These are phyloP conservation scores for Eulithis testata DNA, from an alignment of 2,888 invertebrate genomes.

Conservation along the genomic window DNA sequence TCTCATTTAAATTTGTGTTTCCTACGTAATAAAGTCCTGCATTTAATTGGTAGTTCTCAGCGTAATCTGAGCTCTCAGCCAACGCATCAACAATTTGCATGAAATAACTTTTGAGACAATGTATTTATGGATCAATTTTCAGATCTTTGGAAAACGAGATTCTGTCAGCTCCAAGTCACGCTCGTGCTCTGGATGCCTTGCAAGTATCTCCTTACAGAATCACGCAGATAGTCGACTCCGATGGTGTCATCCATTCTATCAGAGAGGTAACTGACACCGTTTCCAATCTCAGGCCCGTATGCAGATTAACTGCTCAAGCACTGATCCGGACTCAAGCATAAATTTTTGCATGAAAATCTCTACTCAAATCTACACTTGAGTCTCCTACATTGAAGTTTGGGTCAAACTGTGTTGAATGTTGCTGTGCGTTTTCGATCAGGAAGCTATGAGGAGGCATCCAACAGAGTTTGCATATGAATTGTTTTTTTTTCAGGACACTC, in stretches of 20 bases:
- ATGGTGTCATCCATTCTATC: constrained; percentile 88
- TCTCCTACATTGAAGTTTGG: too few species aligned
- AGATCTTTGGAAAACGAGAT: constrained; percentile 87
- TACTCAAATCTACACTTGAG: too few species aligned
- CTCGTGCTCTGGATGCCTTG: constrained; percentile 82
- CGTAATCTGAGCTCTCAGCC: too few species aligned
- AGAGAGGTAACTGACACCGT: constrained; percentile 80
- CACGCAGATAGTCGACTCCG: constrained; percentile 88
- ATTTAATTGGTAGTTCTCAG: too few species aligned
- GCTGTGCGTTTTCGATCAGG: background rate
- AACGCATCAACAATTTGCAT: too few species aligned
- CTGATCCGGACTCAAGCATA: too few species aligned
- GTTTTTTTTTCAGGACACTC: constrained; percentile 81
- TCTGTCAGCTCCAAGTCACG: constrained; percentile 71
- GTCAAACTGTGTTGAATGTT: background rate
- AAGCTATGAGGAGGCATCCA: background rate
- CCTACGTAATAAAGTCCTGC: too few species aligned
- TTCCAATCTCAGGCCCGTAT: too few species aligned
- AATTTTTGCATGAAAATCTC: too few species aligned
- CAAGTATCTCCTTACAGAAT: constrained; percentile 90
- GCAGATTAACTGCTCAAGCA: too few species aligned
- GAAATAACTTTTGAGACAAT: too few species aligned
- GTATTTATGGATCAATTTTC: constrained; percentile 33
- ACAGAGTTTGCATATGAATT: background rate
- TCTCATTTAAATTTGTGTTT: too few species aligned